Base-by-base conservation (phyloP, 2,113 vertebrate genomes). In the Cyprinodon variegatus region DNA sequence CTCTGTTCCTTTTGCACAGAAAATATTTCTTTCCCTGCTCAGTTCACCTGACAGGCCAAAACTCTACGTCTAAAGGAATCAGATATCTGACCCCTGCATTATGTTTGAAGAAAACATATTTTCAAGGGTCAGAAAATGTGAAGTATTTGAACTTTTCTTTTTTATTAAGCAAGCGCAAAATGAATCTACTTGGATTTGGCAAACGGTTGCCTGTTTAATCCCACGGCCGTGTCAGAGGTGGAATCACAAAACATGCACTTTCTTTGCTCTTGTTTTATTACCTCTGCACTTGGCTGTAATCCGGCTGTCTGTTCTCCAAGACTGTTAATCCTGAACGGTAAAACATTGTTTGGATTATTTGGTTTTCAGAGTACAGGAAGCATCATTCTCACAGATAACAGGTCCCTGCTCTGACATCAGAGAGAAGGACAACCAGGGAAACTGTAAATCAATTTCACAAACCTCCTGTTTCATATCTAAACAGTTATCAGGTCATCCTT, bases 301-400 rank as follows among this genome's bases (percentile, higher is more conserved):
- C 14, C 17, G 48, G 68, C 66, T 71, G 70, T 68, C 70, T 53
- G 13, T 29, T 29, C 10, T 9, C 41, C 68, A 2, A 50, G 62
- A 36, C 48, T 10, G 36, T 39, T 81, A 64, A 14, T 62, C 61
- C 65, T 13, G 15, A 73, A 68, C n/a, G 36, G 1, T n/a, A 15
- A 67, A 43, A 17, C 22, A 75, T 43, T 84, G 70, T 72, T 82
- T 78, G 40, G 65, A 39, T 82, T 82, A 72, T 76, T 73, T 64
- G 69, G 41, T 48, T 45, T 39, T 13, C 37, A 63, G 61, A 63
- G 14, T 13, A 15, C 8, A 29, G 43, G 78, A 88, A 75, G 64
- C 72, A 22, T 59, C 41, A 53, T 12, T 8, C 65, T 37, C 48
- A 65, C 78, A 45, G 38, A 41, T 72, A 65, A 65, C 48, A 40